phyloP scores from a whole-genome alignment of 2,797 vertebrate species.

The Triplophysa bombifrons region DNA sequence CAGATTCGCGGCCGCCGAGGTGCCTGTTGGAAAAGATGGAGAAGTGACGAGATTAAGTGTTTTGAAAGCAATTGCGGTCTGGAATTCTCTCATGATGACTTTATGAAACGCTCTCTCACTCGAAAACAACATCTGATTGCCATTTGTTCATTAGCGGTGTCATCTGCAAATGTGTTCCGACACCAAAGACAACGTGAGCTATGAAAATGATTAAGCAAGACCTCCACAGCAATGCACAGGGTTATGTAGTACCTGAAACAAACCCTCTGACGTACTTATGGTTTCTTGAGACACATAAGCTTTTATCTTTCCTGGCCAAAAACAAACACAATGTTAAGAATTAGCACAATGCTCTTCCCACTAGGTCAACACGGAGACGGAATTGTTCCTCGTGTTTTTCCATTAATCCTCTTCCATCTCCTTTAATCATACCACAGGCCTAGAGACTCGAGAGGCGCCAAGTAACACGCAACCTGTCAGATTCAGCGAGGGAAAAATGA shows the following conservation, averaged over 20 bases:
- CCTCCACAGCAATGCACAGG: conserved; percentile 26
- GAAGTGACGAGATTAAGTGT: conserved; percentile 44
- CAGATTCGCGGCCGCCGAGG: conserved; percentile 24
- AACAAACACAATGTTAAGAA: conserved; percentile 39
- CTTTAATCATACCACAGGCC: conserved; percentile 60
- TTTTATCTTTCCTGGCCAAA: conserved; percentile 42
- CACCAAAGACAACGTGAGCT: conserved; percentile 47
- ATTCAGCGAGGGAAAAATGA: conserved; percentile 57
- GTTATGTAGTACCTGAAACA: conserved; percentile 38
- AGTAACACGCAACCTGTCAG: conserved; percentile 65
- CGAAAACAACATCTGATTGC: conserved; percentile 51
- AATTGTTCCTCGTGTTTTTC: conserved; percentile 47
- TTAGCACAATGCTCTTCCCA: conserved; percentile 38
- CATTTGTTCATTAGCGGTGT: conserved; percentile 28
- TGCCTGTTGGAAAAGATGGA: conserved; percentile 24
- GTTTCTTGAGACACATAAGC: conserved; percentile 31
- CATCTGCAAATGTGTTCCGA: conserved; percentile 36
- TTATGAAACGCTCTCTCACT: conserved; percentile 13
- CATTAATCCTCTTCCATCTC: conserved; percentile 57
- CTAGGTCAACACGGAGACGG: conserved; percentile 34
- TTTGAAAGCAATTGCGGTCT: conserved; percentile 22
- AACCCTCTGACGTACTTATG: conserved; percentile 32
- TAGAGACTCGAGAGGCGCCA: conserved; percentile 50
- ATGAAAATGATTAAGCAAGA: conserved; percentile 36
- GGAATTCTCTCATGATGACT: conserved; percentile 36